Base-by-base conservation (phyloP, 2,113 vertebrate species). In the Cephalopholis sonnerati region DNA sequence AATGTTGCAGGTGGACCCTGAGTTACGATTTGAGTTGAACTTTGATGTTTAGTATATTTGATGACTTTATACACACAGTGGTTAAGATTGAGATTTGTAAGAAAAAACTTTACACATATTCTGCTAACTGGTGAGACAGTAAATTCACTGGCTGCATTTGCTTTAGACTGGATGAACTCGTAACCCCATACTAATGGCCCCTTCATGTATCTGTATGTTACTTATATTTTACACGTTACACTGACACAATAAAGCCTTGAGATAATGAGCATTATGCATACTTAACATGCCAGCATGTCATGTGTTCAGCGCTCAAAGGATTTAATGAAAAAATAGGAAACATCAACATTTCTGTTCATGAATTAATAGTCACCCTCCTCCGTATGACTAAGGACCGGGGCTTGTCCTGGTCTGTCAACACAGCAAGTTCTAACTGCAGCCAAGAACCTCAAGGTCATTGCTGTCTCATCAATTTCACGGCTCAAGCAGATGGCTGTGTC, bases 401-500 rank as follows among this genome's bases (percentile, higher is more conserved):
- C 80, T 81, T 51, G 74, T 79, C 74, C 58, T 46, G 70, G 27
- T 67, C 48, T 55, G 29, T 84, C 83, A 77, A 79, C 27, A 25
- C 7, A 3, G 74, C 73, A 29, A 54, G 46, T 79, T 82, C 61
- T 29, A 79, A 74, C 78, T 3, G 41, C 71, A 46, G 77, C 70
- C 79, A 82, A 74, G 58, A 80, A 81, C 87, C 84, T 44, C 74
- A 77, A 91, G 83, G 84, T 91, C 87, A 77, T 3, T 8, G 17
- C 71, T 77, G 80, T 87, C 82, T 89, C 81, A 83, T 89, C 83
- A 77, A 75, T 80, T 88, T 80, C 58, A 32, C 39, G 1, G 61
- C 72, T 51, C 67, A 84, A 89, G 77, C 87, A 91, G 85, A 91
- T 89, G 86, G 81, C 65, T 71, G 51, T 51, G 79, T 84, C 79